These are phyloP conservation scores for Autographa gamma DNA, from an alignment of 2,888 invertebrate genomes.

Conservation along the genomic window DNA sequence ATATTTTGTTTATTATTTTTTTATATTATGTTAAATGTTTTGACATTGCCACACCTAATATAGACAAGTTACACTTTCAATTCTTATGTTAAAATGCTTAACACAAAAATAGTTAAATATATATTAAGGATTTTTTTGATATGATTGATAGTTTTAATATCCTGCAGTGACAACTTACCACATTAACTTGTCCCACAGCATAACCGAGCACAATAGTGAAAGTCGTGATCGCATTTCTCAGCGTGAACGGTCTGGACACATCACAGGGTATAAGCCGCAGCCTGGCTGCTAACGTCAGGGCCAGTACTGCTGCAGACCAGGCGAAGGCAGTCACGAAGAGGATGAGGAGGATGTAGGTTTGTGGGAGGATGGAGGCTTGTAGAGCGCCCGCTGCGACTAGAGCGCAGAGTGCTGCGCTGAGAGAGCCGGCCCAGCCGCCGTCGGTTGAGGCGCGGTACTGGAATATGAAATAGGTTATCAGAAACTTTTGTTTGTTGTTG, in stretches of 20 bases:
- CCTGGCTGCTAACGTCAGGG: constrained; percentile 94
- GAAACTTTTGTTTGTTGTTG: not conserved
- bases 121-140: no score
- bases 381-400: constrained; percentile 94
- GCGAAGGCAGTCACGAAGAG: constrained; percentile 96
- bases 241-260: constrained; percentile 94
- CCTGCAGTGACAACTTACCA: constrained; percentile 90
- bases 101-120: no score
- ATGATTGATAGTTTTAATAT: not conserved
- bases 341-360: constrained; percentile 94
- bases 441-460: constrained; percentile 96
- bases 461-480: constrained; percentile 43
- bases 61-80: no score
- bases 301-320: constrained; percentile 96
- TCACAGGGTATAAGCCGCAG: constrained; percentile 96
- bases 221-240: constrained; percentile 95
- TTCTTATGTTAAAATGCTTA: no score
- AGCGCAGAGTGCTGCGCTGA: constrained; percentile 93
- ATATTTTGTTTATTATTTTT: no score
- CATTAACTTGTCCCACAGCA: constrained; percentile 97
- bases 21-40: no score
- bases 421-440: constrained; percentile 94
- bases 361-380: constrained; percentile 93
- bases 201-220: constrained; percentile 96
- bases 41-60: no score